phyloP scores from a whole-genome alignment of 2,797 vertebrate species.

The Falco naumanni region DNA sequence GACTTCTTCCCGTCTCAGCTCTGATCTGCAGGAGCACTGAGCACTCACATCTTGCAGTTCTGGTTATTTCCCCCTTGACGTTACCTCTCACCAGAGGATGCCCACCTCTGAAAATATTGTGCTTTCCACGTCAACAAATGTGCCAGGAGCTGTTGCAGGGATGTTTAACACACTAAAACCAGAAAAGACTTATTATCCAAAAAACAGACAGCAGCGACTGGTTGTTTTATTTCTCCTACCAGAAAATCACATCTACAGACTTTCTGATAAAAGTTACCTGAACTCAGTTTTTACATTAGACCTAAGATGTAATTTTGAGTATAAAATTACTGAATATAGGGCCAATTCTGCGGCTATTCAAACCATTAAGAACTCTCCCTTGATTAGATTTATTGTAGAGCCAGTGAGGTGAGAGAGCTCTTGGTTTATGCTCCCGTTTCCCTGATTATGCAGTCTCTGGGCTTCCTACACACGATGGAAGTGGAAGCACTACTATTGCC shows the following conservation, averaged over 20 bases:
- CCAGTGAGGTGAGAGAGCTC: neutral
- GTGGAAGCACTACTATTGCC: neutral
- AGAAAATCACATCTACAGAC: neutral
- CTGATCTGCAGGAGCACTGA: neutral
- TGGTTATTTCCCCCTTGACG: neutral
- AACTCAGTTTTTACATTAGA: neutral
- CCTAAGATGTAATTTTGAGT: neutral
- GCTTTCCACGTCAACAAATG: rapidly evolving
- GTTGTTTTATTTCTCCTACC: neutral
- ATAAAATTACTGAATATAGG: neutral
- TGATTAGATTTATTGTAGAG: neutral
- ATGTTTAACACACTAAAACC: neutral
- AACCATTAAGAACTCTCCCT: neutral
- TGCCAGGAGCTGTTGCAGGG: neutral
- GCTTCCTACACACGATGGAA: neutral
- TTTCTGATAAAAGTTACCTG: neutral
- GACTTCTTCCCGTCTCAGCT: neutral
- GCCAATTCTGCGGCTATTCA: neutral
- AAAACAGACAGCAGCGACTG: neutral
- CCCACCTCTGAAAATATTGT: rapidly evolving
- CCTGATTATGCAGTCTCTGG: neutral
- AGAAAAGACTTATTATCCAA: neutral
- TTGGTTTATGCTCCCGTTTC: neutral
- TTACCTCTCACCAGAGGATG: neutral
- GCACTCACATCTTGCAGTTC: neutral